Base-by-base conservation (phyloP, 2,113 vertebrate species). In the Cephalopterus ornatus region DNA sequence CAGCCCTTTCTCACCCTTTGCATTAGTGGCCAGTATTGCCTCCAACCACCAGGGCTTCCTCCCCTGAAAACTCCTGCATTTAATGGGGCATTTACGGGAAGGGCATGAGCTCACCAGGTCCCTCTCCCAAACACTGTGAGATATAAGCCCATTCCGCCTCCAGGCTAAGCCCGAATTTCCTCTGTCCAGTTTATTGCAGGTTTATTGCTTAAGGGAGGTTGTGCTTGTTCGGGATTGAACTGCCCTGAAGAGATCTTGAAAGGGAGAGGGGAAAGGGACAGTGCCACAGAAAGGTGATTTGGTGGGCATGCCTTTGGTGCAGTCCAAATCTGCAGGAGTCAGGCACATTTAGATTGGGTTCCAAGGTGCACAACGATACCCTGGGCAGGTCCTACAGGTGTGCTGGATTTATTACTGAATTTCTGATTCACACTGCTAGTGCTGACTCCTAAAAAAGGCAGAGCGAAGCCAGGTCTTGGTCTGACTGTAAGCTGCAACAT, bases 11-110 rank as follows among this genome's bases (percentile, higher is more conserved):
- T 59, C 66, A 47, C 16, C 15, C n/a, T 42, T 53, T 49, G 53
- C 16, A 14, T 49, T 30, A 67, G 19, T 1, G 0, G 15, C 42
- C 39, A 59, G 46, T 23, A 24, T 35, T 1, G 0, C 39, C 52
- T 53, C 35, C 20, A 53, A 14, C 18, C 22, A 46, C 30, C 19
- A 28, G 22, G 44, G 22, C 50, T 52, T 82, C 42, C 35, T 63
- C 7, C 35, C 8, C 8, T 74, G 24, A 12, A 11, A 21, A 9
- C 8, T 59, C 15, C 46, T 46, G 11, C 10, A 9, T 49, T 75
- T 58, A 63, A 42, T 0, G 1, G 35, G 15, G 26, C 33, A 11
- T n/a, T 30, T 42, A 46, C 47, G n/a, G 56, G 32, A 65, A 76
- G 15, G 7, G 2, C 18, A 16, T 70, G 49, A 71, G 62, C 42